phyloP scores from a whole-genome alignment of 2,888 invertebrate genomes.

The Cheilosia vulpina region DNA sequence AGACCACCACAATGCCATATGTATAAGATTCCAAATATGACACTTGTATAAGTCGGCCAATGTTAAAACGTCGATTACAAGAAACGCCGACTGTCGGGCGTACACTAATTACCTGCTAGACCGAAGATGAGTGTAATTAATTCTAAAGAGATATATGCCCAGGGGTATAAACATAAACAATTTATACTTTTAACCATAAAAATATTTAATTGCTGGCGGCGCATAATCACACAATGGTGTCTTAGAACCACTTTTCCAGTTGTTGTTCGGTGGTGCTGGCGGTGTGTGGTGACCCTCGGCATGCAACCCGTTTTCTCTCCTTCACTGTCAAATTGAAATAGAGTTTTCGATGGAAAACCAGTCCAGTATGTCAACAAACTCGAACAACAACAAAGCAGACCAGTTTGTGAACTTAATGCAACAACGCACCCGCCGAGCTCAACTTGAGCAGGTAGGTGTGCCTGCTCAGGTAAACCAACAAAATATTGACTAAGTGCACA shows the following conservation, averaged over 20 bases:
- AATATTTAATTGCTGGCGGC: slow-evolving; percentile 60
- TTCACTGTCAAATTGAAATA: slow-evolving; percentile 35
- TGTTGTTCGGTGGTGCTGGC: not conserved
- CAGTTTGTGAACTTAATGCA: slow-evolving; percentile 34
- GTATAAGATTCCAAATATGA: slow-evolving; percentile 38
- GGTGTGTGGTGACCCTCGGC: slow-evolving; percentile 33
- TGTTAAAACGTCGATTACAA: slow-evolving; percentile 55
- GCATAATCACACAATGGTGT: slow-evolving; percentile 14
- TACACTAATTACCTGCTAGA: slow-evolving; percentile 39
- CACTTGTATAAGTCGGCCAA: slow-evolving; percentile 61
- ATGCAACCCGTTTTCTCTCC: slow-evolving; percentile 36
- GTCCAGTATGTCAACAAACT: slow-evolving; percentile 45
- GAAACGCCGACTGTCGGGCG: slow-evolving; percentile 11
- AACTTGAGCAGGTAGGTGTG: not conserved
- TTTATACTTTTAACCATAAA: slow-evolving; percentile 44
- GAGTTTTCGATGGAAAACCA: slow-evolving; percentile 33
- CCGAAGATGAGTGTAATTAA: slow-evolving; percentile 26
- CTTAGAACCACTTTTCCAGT: slow-evolving; percentile 56
- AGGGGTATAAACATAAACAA: slow-evolving; percentile 9
- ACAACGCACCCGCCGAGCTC: not conserved
- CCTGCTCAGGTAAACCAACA: not conserved
- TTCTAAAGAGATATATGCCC: slow-evolving; percentile 12
- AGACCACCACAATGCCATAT: slow-evolving; percentile 7
- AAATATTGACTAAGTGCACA: not conserved
- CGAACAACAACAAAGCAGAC: slow-evolving; percentile 31